Percentiles rank a stretch among this genome's conserved stretches.
These are phyloP conservation scores for Perca schrenkii DNA, from an alignment of 2,113 vertebrate genomes.

Conservation along the genomic window DNA sequence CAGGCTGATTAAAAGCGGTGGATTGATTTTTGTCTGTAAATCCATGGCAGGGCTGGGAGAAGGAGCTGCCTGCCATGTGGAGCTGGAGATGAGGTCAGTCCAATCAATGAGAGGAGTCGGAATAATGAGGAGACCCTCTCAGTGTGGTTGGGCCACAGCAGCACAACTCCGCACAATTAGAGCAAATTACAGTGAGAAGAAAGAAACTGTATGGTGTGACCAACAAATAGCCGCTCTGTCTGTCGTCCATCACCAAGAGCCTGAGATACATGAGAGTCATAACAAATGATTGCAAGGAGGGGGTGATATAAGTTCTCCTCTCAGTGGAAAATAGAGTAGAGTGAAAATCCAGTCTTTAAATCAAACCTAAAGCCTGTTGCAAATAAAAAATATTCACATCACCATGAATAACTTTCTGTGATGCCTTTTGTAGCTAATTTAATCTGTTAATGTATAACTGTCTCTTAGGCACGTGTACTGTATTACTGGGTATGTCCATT, in stretches of 20 bases:
- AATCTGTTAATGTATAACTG: neutral
- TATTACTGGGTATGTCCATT: neutral
- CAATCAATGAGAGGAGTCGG: slow-evolving; percentile 75
- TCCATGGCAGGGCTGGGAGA: slow-evolving; percentile 64
- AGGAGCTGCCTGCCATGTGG: slow-evolving; percentile 62
- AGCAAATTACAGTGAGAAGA: slow-evolving; percentile 55
- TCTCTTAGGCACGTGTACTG: neutral
- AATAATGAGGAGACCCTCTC: slow-evolving; percentile 72
- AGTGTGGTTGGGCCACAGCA: slow-evolving; percentile 2
- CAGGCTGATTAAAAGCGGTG: slow-evolving; percentile 75
- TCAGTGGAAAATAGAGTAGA: slow-evolving; percentile 1
- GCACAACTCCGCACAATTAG: slow-evolving; percentile 57
- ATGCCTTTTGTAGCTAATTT: neutral
- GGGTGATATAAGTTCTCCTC: slow-evolving; percentile 1
- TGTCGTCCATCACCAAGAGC: slow-evolving; percentile 39
- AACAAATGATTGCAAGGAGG: neutral
- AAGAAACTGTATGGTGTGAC: slow-evolving; percentile 19
- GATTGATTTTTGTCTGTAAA: slow-evolving; percentile 83
- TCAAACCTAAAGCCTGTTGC: slow-evolving; percentile 1
- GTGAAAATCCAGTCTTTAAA: slow-evolving; percentile 1
- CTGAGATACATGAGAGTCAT: slow-evolving; percentile 27
- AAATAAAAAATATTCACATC: neutral
- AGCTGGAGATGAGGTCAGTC: slow-evolving; percentile 74
- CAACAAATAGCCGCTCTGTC: slow-evolving; percentile 15
- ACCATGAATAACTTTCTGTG: neutral